Evolutionary conservation across 2,888 invertebrate species (phyloP).

Genomic region (Calameuta filiformis): DNA sequence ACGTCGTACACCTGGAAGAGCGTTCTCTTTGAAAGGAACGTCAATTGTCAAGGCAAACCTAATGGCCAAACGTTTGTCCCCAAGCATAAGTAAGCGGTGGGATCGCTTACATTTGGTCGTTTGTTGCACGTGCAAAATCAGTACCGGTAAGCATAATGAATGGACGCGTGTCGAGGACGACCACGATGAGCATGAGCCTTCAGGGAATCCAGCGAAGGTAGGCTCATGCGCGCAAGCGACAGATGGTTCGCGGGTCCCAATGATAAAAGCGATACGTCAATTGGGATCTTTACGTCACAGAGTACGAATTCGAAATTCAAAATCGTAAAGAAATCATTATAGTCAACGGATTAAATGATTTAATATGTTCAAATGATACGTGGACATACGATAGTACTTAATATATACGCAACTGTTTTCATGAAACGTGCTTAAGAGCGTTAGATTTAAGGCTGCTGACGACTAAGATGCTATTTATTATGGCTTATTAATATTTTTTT

Average conservation of each 20-base stretch:
- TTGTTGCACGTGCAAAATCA: not conserved
- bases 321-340: not conserved
- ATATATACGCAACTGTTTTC: not conserved
- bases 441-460: not conserved
- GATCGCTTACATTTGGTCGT: not conserved
- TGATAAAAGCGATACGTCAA: not conserved
- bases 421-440: not conserved
- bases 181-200: not conserved
- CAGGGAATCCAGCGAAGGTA: not conserved
- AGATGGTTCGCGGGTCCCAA: not conserved
- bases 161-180: not conserved
- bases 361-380: not conserved
- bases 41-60: not conserved
- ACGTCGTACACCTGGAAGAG: not conserved
- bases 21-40: not conserved
- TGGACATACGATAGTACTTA: not conserved
- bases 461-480: not conserved
- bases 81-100: not conserved
- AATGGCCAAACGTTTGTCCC: not conserved
- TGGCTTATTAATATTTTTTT: not conserved
- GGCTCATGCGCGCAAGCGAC: not conserved
- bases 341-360: not conserved
- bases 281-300: not conserved
- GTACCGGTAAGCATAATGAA: not conserved
- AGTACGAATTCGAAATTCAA: not conserved